A percentile compares a stretch with the other conserved stretches of the same genome.
Evolutionary conservation across 2,113 vertebrate genomes (phyloP).

Genomic region (Myotis lucifugus): DNA sequence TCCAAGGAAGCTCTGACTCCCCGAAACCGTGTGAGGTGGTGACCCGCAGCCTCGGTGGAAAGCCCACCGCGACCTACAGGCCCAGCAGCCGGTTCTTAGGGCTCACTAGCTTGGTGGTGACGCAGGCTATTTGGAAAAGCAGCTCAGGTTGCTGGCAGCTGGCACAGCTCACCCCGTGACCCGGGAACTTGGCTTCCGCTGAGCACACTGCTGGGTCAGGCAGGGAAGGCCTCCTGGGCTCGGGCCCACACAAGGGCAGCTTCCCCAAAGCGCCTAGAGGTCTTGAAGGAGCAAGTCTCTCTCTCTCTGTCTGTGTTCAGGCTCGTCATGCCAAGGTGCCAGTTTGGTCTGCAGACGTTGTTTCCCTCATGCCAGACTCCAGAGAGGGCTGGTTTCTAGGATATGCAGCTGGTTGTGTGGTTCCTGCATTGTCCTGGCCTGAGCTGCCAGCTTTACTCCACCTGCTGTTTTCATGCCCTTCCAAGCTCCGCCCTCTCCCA

Average conservation of each 20-base stretch:
- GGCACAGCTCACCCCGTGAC: neutral
- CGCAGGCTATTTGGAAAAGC: neutral
- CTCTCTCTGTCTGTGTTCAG: neutral
- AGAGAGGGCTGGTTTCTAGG: neutral
- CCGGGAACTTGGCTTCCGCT: neutral
- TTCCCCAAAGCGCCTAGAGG: neutral
- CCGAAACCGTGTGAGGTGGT: neutral
- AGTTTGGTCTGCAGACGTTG: neutral
- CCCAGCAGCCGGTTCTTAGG: neutral
- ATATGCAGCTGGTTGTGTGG: neutral
- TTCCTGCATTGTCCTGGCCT: rapidly evolving
- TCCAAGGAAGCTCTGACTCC: neutral
- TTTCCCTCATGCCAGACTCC: neutral
- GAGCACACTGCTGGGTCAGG: neutral
- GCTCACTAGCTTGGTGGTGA: neutral
- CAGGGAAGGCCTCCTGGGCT: neutral
- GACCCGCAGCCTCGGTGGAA: neutral
- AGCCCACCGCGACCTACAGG: neutral
- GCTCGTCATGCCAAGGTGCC: neutral
- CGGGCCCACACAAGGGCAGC: neutral
- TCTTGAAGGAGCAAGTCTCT: neutral
- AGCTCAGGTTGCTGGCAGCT: neutral
- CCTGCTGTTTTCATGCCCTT: neutral
- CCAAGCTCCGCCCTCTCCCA: neutral
- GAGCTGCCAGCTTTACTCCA: neutral